These are phyloP conservation scores for Catocala sponsa DNA, from an alignment of 2,888 invertebrate genomes.

Conservation along the genomic window DNA sequence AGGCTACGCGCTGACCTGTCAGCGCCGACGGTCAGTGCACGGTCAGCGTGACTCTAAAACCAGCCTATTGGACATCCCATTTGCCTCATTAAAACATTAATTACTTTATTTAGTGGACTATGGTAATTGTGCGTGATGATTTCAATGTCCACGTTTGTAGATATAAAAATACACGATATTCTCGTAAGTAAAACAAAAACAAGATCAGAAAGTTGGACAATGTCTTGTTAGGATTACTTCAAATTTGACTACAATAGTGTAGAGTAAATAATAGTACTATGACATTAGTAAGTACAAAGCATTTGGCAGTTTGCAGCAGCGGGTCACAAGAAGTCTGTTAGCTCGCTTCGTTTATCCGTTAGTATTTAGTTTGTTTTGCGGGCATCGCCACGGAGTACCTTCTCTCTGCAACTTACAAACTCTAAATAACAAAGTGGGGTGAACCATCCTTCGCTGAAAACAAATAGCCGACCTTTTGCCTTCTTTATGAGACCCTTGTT, in stretches of 20 bases:
- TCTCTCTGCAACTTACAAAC: conserved; percentile 71
- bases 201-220: too few relatives aligned
- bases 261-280: background rate
- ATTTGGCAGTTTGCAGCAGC: conserved; percentile 18
- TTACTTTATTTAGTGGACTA: conserved; percentile 7
- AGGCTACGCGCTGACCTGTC: too few relatives aligned
- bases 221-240: too few relatives aligned
- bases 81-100: conserved; percentile 8
- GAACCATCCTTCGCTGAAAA: conserved; percentile 80
- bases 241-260: too few relatives aligned
- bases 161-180: too few relatives aligned
- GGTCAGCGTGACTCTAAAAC: too few relatives aligned
- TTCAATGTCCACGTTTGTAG: too few relatives aligned
- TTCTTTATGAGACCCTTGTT: conserved; percentile 88
- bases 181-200: too few relatives aligned
- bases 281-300: conserved; percentile 25
- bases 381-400: conserved; percentile 51
- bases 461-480: conserved; percentile 87
- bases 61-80: too few relatives aligned
- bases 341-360: conserved; percentile 32
- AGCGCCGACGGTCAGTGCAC: too few relatives aligned
- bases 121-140: background rate
- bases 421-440: conserved; percentile 84
- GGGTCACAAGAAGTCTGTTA: conserved; percentile 42
- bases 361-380: conserved; percentile 67